These are phyloP conservation scores for Temnothorax nylanderi DNA, from an alignment of 1,140 invertebrate genomes.

Conservation along the genomic window DNA sequence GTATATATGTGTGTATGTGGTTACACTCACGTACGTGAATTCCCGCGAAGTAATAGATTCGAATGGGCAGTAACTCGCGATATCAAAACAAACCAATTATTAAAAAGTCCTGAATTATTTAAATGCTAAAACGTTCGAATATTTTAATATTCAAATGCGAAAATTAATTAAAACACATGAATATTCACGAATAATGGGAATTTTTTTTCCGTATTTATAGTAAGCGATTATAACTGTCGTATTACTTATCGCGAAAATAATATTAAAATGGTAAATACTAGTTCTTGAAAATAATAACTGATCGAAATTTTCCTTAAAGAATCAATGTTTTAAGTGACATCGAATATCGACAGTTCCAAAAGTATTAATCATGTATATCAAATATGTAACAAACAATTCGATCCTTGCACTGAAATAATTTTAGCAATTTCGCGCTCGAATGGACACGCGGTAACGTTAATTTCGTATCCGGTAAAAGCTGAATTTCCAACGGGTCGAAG, in stretches of 20 bases:
- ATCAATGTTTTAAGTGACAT: neutral
- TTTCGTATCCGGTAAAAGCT: neutral
- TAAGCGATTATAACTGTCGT: neutral
- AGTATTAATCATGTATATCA: neutral
- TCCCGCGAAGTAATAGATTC: conserved; percentile 48
- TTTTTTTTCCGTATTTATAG: conserved; percentile 16
- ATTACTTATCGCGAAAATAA: neutral
- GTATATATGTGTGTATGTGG: neutral
- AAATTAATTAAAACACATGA: conserved; percentile 44
- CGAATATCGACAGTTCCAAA: neutral
- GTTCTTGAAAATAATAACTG: neutral
- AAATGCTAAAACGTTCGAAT: conserved; percentile 24
- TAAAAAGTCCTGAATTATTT: conserved; percentile 29
- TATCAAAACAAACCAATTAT: conserved; percentile 25
- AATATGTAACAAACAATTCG: conserved; percentile 6
- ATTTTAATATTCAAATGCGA: conserved; percentile 36
- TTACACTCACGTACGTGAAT: conserved; percentile 21
- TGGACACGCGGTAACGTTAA: conserved; percentile 3
- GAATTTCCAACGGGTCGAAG: conserved; percentile 36
- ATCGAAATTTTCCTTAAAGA: neutral
- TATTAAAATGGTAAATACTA: conserved; percentile 12
- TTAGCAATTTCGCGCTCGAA: conserved; percentile 27
- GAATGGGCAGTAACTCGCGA: conserved; percentile 26
- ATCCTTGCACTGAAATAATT: conserved; percentile 2
- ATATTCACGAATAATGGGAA: conserved; percentile 31